Evolutionary conservation across 2,888 invertebrate species (phyloP).

Genomic region (Branchipolynoe longqiensis): DNA sequence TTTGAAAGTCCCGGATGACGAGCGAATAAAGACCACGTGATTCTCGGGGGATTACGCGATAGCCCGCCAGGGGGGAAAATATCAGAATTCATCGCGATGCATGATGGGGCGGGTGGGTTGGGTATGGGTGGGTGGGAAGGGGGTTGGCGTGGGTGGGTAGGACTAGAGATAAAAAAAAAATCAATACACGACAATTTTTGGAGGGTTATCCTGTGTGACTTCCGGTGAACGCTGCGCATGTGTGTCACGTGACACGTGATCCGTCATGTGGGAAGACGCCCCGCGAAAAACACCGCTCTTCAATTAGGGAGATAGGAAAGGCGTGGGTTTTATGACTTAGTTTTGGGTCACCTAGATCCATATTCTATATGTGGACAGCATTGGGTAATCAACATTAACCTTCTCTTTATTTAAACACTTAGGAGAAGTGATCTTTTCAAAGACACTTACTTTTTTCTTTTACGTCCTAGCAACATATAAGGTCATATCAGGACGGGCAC

Average conservation of each 20-base stretch:
- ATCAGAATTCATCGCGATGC: conserved; percentile 42
- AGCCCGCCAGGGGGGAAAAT: background rate
- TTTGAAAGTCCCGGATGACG: conserved; percentile 42
- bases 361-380: no score
- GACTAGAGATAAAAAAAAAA: conserved; percentile 34
- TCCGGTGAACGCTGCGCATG: conserved; percentile 8
- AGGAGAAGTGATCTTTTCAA: no score
- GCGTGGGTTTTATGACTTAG: background rate
- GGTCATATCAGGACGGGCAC: no score
- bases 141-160: no score
- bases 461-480: no score
- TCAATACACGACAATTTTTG: conserved; percentile 25
- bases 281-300: background rate
- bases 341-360: conserved; percentile 40
- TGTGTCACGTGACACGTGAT: background rate
- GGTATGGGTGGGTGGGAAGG: no score
- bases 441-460: no score
- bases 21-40: conserved; percentile 29
- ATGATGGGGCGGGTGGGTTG: no score
- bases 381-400: no score
- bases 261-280: conserved; percentile 35
- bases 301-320: conserved; percentile 4
- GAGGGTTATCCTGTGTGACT: conserved; percentile 14
- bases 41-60: conserved; percentile 40
- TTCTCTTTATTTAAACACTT: no score